Base-by-base conservation (phyloP, 2,888 invertebrate genomes). In the Carabus problematicus region DNA sequence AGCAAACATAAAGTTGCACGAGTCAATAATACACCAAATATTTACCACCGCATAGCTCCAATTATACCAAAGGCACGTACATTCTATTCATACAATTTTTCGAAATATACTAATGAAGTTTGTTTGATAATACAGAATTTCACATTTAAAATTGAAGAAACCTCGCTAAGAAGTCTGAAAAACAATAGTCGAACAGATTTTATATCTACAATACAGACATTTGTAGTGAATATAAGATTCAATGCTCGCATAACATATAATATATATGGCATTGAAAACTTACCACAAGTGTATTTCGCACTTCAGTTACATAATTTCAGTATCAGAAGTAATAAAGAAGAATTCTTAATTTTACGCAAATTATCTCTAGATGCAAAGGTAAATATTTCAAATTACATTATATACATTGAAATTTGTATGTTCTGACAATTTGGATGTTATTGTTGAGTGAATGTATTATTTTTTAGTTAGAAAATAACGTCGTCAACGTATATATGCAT, bases 21-120 rank as follows among this genome's bases (percentile, higher is more conserved):
- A 2, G 81, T 84, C 61, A 83, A 84, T 71, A 84, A 83, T 69
- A 74, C 77, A 66, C 82, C 82, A 72, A 86, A 88, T 64, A 78
- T 88, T 64, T 86, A 89, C 76, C 84, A 86, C 45, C 86, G 90
- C 78, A 82, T 93, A 71, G 87, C 90, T 18, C 93, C 93, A 29
- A 86, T 93, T 72, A 88, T 93, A 84, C 93, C 93, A 82, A 93
- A 93, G 86, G 91, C 90, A 80, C 73, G 73, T 45, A 41, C 9
- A 9, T 59, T 67, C 59, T 14, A 43, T 67, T 19, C 4, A 64
- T 63, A 56, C 64, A 64, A 54, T 66, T 12, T 18, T 43, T n/a
- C n/a, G 3, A 14, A 45, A 45, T 45, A 6, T 45, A 18, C 19
- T 9, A 19, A 55, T 40, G 41, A 8, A 11, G 40, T 29, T 40